Evolutionary conservation across 2,888 invertebrate genomes (phyloP), one percentile per base, ranked within the genome.

Genomic region (Antitype chi): DNA sequence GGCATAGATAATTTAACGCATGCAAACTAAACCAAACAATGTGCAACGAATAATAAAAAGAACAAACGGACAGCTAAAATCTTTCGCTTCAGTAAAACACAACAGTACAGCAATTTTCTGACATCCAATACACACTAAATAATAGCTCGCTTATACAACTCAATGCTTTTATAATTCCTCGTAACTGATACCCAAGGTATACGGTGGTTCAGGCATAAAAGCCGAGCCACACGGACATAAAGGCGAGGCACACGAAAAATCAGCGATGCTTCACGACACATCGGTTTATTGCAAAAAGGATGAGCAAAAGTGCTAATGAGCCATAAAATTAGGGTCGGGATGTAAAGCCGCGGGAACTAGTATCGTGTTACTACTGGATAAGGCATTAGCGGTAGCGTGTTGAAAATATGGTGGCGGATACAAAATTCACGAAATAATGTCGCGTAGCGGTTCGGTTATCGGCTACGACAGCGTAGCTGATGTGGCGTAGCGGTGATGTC

Each of bases 291-390:
- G 94, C 94, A 94, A 95, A 96, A 94, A 93, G 64, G 92, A 95
- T 94, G 92, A 91, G 90, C 90, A 90, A 91, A 93, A 93, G 89
- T 91, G 88, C 87, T 94, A 96, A 96, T 96, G 96, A 96, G 96
- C 90, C 94, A 93, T 91, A 92, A 96, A 96, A 96, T 96, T 96
- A 95, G 96, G 96, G 96, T 93, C 92, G 91, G 91, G 90, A 90
- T 90, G 92, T 91, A 90, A 91, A 91, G 90, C 90, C 90, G 89
- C 85, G 87, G 83, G 78, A 84, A 83, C 85, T 89, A 89, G 93
- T 94, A 93, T 96, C 91, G 88, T 60, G 88, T 96, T 96, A 94
- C 95, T 17, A 52, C 28, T 78, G 82, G 6, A 55, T 75, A 80
- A 90, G 82, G 28, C 13, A 89, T 20, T 64, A 77, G 87, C 81